A percentile compares a stretch with the other conserved stretches of the same genome.
phyloP scores from a whole-genome alignment of 2,888 invertebrate genomes.

The Diarsia rubi region DNA sequence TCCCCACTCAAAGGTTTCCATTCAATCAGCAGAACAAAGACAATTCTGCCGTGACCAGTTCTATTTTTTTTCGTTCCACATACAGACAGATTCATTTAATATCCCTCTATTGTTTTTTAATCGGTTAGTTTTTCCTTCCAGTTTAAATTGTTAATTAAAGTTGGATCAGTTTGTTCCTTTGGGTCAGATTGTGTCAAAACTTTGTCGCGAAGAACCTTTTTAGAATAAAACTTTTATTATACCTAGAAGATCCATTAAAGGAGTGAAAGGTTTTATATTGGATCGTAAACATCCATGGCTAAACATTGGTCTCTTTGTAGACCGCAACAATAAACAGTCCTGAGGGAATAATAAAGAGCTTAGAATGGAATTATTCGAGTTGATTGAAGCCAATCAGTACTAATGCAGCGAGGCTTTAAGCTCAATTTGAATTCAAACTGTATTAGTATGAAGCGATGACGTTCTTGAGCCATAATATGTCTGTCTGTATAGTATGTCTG shows the following conservation, averaged over 20 bases:
- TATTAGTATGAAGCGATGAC: conserved; percentile 1
- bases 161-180: conserved; percentile 39
- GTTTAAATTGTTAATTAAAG: conserved; percentile 53
- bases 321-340: conserved; percentile 30
- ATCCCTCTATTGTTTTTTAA: conserved; percentile 54
- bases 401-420: conserved; percentile 28
- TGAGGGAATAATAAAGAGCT: conserved; percentile 23
- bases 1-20: conserved; percentile 61
- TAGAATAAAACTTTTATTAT: conserved; percentile 46
- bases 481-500: too few relatives aligned
- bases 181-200: conserved; percentile 39
- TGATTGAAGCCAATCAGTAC: conserved; percentile 53
- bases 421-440: conserved; percentile 32
- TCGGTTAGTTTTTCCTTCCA: conserved; percentile 15
- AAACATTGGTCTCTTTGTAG: conserved; percentile 38
- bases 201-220: conserved; percentile 29
- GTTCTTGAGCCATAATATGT: conserved; percentile 13
- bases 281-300: conserved; percentile 33
- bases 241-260: conserved; percentile 15
- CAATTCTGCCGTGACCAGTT: conserved; percentile 57
- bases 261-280: conserved; percentile 41
- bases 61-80: conserved; percentile 54
- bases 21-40: conserved; percentile 69
- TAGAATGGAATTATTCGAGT: conserved; percentile 24
- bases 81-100: conserved; percentile 57